Conservation (phyloP, 2,113 vertebrate genomes). For the Grallaria varia region DNA sequence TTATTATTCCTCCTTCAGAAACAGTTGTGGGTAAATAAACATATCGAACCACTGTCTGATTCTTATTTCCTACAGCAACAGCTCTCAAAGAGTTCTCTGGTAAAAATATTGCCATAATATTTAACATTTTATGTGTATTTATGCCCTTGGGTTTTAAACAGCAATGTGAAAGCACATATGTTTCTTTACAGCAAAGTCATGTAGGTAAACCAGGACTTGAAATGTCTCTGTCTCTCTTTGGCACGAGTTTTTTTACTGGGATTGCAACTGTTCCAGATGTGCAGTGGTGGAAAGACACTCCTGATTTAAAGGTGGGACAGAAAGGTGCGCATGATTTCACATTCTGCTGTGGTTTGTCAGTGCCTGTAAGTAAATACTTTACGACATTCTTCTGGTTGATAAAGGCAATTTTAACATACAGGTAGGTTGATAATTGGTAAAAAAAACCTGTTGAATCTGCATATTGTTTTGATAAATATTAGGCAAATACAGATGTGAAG, state of each 20-base stretch:
- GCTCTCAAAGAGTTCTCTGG: background rate
- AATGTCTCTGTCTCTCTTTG: background rate
- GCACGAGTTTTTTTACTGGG: background rate
- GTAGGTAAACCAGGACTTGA: background rate
- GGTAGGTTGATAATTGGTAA: background rate
- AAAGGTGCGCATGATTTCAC: background rate
- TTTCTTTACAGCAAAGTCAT: background rate
- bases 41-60: background rate
- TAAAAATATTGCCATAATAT: background rate
- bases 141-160: background rate
- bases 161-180: background rate
- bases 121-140: background rate
- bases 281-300: background rate
- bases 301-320: background rate
- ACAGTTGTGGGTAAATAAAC: background rate
- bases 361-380: background rate
- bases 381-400: background rate
- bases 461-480: fast-evolving
- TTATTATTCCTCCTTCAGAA: background rate
- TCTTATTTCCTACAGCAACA: background rate
- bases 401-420: background rate
- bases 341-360: background rate
- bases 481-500: background rate
- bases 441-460: background rate
- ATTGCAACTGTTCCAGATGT: background rate